Percentiles rank a stretch among this genome's conserved stretches.
Conservation (phyloP, 1,140 invertebrate species). For the Drosophila eugracilis region DNA sequence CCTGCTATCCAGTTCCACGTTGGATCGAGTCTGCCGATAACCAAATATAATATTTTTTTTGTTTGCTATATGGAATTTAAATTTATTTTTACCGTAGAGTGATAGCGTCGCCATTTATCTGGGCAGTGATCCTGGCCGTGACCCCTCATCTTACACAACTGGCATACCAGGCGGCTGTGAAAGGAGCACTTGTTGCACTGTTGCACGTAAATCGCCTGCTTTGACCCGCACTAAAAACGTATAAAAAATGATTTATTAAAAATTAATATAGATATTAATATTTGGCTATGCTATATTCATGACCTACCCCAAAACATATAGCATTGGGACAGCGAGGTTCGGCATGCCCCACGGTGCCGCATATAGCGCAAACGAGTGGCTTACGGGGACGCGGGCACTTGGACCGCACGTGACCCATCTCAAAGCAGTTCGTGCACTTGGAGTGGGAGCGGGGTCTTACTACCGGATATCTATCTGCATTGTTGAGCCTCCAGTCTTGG, state of each 20-base stretch:
- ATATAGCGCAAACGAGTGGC: conserved; percentile 87
- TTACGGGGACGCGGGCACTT: conserved; percentile 85
- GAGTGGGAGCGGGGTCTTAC: conserved; percentile 57
- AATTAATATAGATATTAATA: not conserved
- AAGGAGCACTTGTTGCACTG: conserved; percentile 87
- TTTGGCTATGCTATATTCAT: no score
- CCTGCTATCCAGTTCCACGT: conserved; percentile 79
- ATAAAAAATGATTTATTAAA: not conserved
- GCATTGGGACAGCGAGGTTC: conserved; percentile 88
- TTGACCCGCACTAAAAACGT: conserved; percentile 87
- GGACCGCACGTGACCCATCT: conserved; percentile 86
- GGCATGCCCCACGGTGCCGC: conserved; percentile 87
- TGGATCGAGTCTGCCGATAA: conserved; percentile 82
- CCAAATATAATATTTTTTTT: not conserved
- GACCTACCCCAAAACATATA: conserved; percentile 88
- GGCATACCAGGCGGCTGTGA: conserved; percentile 86
- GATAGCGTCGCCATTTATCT: conserved; percentile 89
- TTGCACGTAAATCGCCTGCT: conserved; percentile 86
- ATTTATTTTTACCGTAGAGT: conserved; percentile 87
- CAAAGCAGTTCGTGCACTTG: conserved; percentile 87
- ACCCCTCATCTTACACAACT: conserved; percentile 87
- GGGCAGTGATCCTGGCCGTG: conserved; percentile 87
- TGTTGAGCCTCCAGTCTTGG: conserved; percentile 58
- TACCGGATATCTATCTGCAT: conserved; percentile 80
- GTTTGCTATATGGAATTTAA: not conserved